Conservation (phyloP, 2,888 invertebrate genomes). For the Plebejus melissa region DNA sequence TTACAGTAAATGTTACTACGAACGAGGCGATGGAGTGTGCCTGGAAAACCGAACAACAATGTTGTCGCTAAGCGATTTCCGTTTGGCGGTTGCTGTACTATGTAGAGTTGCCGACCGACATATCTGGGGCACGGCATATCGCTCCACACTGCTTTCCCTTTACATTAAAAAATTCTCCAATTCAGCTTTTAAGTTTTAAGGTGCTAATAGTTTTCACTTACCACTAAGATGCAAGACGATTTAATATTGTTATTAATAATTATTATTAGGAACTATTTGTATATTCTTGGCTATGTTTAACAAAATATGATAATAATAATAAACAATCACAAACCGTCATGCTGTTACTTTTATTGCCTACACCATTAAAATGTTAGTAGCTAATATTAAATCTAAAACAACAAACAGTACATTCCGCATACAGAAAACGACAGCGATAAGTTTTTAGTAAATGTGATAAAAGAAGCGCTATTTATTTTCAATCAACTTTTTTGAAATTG, state of each 20-base stretch:
- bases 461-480: conserved; percentile 13
- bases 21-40: conserved; percentile 36
- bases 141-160: conserved; percentile 36
- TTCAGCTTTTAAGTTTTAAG: neutral
- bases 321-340: conserved; percentile 14
- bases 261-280: neutral
- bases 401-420: conserved; percentile 17
- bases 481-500: neutral
- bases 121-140: conserved; percentile 67
- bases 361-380: conserved; percentile 18
- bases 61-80: conserved; percentile 74
- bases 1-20: neutral
- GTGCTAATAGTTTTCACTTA: neutral
- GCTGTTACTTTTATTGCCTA: conserved; percentile 3
- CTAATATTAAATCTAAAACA: conserved; percentile 4
- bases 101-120: conserved; percentile 54
- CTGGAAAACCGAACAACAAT: conserved; percentile 63
- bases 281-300: neutral
- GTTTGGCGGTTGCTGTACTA: conserved; percentile 57
- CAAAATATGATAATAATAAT: neutral
- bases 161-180: conserved; percentile 31
- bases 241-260: neutral
- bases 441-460: neutral
- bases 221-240: neutral
- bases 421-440: neutral